Evolutionary conservation across 1,140 invertebrate species (phyloP).

Genomic region (Diplogasteroides magnus): DNA sequence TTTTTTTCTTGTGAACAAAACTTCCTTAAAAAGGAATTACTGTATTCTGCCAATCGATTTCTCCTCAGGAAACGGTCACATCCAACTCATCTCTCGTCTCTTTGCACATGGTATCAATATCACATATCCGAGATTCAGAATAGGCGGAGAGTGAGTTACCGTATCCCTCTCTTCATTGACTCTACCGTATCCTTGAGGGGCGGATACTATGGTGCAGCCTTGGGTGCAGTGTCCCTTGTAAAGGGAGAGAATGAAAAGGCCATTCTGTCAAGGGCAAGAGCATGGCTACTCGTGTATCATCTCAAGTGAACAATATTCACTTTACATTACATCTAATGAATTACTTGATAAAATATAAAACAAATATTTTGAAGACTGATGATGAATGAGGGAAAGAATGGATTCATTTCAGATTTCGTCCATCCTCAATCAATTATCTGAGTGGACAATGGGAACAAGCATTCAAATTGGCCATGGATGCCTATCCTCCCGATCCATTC

Average conservation of each 20-base stretch:
- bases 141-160: slow-evolving; percentile 41
- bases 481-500: slow-evolving; percentile 41
- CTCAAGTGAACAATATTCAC: too few relatives aligned
- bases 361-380: too few relatives aligned
- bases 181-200: slow-evolving; percentile 27
- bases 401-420: slow-evolving; percentile 34
- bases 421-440: slow-evolving; percentile 7
- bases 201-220: slow-evolving; percentile 46
- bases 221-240: slow-evolving; percentile 47
- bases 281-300: slow-evolving; percentile 54
- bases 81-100: slow-evolving; percentile 46
- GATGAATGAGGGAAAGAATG: too few relatives aligned
- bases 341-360: too few relatives aligned
- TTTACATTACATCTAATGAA: too few relatives aligned
- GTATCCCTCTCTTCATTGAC: slow-evolving; percentile 3
- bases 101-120: slow-evolving; percentile 53
- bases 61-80: slow-evolving; percentile 50
- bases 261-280: slow-evolving; percentile 44
- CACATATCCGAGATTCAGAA: slow-evolving; percentile 48
- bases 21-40: too few relatives aligned
- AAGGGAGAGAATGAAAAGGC: slow-evolving; percentile 41
- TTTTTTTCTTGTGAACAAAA: too few relatives aligned
- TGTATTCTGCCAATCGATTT: not conserved
- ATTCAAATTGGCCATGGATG: slow-evolving; percentile 41
- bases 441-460: slow-evolving; percentile 47